Evolutionary conservation across 2,888 invertebrate genomes (phyloP), one percentile per base, ranked within the genome.

Genomic region (Cephus pulcher): DNA sequence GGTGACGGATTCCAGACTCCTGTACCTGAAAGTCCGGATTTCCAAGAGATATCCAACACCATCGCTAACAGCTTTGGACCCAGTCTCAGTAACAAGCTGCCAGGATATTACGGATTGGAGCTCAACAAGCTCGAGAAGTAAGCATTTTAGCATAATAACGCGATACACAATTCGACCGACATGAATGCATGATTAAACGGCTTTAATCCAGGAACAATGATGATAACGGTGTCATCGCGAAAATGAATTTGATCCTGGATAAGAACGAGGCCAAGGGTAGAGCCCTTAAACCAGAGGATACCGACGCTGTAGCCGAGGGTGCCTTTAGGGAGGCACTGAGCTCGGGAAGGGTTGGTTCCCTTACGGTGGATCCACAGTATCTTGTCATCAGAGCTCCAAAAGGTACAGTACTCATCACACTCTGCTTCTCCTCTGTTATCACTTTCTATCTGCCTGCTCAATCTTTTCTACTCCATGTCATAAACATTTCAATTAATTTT

Each of bases 341-440:
- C 3, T 93, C 93, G 0, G 97, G 97, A 9, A 93, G 93, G 86
- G 95, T 97, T 11, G 98, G 97, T 1, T 95, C 95, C 40, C 91
- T 98, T 1, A 95, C 94, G 34, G 95, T 98, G 0, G 97, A 98
- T 91, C 97, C 97, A 0, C 94, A 95, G 80, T 97, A 95, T 89
- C 92, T 97, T 80, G 94, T 95, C 76, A 95, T 97, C 85, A 94
- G 95, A 86, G 94, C 96, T 2, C 93, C 91, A 32, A 86, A 94
- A 89, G 93, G 97, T 97, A 91, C 94, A 95, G 93, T 81, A 70
- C 15, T 40, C 40, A 40, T 15, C 15, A 6, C 40, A 15, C 15
- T 15, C 40, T 15, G 40, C 15, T 40, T 40, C 15, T 40, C 6
- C 15, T 15, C 15, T 40, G 40, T 40, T 40, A 40, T 40, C 40